Evolutionary conservation across 2,888 invertebrate genomes (phyloP), one percentile per base, ranked within the genome.

Genomic region (Germaria angustata): DNA sequence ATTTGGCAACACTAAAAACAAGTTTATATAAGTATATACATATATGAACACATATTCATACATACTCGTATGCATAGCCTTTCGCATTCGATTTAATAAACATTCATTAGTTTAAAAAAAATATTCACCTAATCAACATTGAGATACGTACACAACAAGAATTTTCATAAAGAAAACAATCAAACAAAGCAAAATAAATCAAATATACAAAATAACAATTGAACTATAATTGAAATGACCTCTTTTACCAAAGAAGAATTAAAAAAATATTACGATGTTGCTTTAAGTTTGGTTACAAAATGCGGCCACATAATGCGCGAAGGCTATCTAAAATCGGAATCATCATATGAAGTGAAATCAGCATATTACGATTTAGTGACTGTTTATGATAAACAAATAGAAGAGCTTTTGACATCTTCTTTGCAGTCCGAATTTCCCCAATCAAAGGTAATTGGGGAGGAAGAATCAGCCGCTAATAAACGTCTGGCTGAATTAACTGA

Each of bases 401-500:
- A 97, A 90, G 93, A 94, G 71, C 87, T 94, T 57, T 91, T 97
- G 0, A 94, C 95, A 36, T 89, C 91, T 13, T 92, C 92, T 59
- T 89, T 95, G 49, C 92, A 91, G 68, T 87, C 90, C 51, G 91
- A 92, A 85, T 95, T 93, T 89, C 94, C 95, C 2, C 90, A 92
- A 84, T 95, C 95, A 86, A 93, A 93, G 88, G 95, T 96, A 87
- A 96, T 97, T 84, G 96, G 95, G 2, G 97, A 97, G 90, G 97
- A 97, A 89, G 88, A 90, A 57, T 88, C 88, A 3, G 88, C 90
- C 0, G 92, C 89, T 0, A 85, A 77, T 9, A 87, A 88, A 24
- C 85, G 87, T 0, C 90, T 89, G 2, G 84, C 87, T 0, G 86
- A 85, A 17, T 91, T 96, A 84, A 96, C 95, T 0, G 93, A 95